Base-by-base conservation (phyloP, 2,888 invertebrate genomes). In the Plebejus anna region DNA sequence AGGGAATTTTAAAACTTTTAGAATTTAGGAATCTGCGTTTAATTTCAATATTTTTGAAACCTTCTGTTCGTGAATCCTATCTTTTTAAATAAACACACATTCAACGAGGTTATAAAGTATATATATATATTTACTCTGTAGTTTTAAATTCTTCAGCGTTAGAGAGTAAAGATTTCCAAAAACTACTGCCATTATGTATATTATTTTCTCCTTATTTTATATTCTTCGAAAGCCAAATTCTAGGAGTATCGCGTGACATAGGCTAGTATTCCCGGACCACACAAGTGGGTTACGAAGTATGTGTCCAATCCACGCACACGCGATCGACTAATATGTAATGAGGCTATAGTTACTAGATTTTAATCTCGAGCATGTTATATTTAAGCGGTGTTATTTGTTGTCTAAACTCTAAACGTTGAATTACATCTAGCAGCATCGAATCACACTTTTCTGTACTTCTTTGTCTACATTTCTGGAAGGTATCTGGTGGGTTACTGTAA, bases 261-360 rank as follows among this genome's bases (percentile, higher is more conserved):
- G 66, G 66, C 16, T 66, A 66, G 22, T 61, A 28, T 66, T 66
- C 66, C 66, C 66, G 32, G 32, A 5, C 5, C 32, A 66, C 32
- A 32, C 16, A 4, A 61, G 28, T 66, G 66, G 66, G 32, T 66
- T 66, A 66, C 32, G 13, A 32, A 16, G 66, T 66, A 36, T 66
- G 66, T 36, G 66, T 11, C 36, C 28, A 16, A 32, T 32, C 32
- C 66, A 66, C 66, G 32, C 66, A 66, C 32, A 36, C 66, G 66
- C 66, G 13, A 66, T 82, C 81, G 80, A 81, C 81, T 85, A 61
- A 70, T 73, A 73, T 59, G 61, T 71, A 76, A 73, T 75, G 75
- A 75, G 75, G 59, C 77, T 77, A 57, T 76, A 71, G 75, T 70
- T 75, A 73, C 22, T 79, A 75, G 77, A 71, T 77, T 77, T 76